Base-by-base conservation (phyloP, 2,888 invertebrate genomes). In the Eledona agricola region DNA sequence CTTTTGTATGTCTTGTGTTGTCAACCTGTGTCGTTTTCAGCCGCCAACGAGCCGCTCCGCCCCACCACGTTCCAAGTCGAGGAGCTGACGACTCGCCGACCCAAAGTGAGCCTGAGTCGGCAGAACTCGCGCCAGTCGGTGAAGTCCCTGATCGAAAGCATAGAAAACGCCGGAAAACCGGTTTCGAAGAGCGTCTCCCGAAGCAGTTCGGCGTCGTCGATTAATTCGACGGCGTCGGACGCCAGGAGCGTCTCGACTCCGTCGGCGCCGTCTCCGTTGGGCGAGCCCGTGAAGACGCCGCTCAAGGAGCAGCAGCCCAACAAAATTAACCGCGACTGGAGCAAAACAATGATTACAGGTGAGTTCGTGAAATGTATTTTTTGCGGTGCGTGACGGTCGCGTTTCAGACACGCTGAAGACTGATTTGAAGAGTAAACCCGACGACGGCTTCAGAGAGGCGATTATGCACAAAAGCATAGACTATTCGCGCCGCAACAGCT, bases 111-210 rank as follows among this genome's bases (percentile, higher is more conserved):
- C 28, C 72, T 82, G 42, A 71, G 78, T 17, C 75, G 82, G 1
- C 87, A 88, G 69, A 92, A 90, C 70, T 90, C 90, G 12, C 82
- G 91, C 17, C 80, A 93, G 35, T 93, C 93, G 0, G 96, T 96
- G 4, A 94, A 93, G 73, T 90, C 90, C 38, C 79, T 96, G 16
- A 94, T 96, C 55, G 93, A 94, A 72, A 91, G 91, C 65, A 93
- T 96, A 51, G 95, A 96, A 78, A 93, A 89, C 72, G 87, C 86
- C 10, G 88, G 88, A 22, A 90, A 89, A 73, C 87, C 87, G 65
- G 86, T 26, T 4, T 10, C 47, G 11, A 53, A 52, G 31, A 53
- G 40, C 4, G 46, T 51, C 2, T 47, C 46, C 52, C 79, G 83
- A 47, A 85, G 85, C 63, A 86, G 85, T 63, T 87, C 87, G 2